phyloP scores from a whole-genome alignment of 2,113 vertebrate species.

The Pelecanus crispus region DNA sequence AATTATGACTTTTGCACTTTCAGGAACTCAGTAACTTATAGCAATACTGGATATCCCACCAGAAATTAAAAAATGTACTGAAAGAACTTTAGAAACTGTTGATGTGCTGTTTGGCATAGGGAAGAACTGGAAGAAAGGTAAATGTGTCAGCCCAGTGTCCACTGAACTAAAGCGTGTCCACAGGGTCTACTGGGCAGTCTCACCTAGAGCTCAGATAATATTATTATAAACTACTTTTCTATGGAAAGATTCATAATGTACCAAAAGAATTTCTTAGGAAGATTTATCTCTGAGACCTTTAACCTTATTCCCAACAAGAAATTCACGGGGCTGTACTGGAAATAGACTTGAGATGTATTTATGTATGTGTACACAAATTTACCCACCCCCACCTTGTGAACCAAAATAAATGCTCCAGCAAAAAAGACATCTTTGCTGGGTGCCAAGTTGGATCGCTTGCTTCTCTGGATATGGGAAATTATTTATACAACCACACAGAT shows the following conservation, averaged over 20 bases:
- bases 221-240: not conserved
- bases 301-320: not conserved
- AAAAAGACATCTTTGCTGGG: not conserved
- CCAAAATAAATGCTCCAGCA: not conserved
- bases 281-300: not conserved
- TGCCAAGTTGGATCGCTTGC: not conserved
- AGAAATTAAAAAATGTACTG: not conserved
- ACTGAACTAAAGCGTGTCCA: not conserved
- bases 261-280: not conserved
- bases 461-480: not conserved
- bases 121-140: not conserved
- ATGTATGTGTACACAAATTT: not conserved
- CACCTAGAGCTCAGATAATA: not conserved
- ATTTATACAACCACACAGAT: not conserved
- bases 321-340: not conserved
- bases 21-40: not conserved
- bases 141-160: not conserved
- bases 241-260: not conserved
- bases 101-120: not conserved
- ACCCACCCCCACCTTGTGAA: not conserved
- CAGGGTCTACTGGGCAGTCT: not conserved
- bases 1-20: not conserved
- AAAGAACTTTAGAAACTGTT: not conserved
- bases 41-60: not conserved
- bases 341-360: not conserved